A percentile compares a stretch with the other conserved stretches of the same genome.
Evolutionary conservation across 2,797 vertebrate genomes (phyloP).

Genomic region (Ammospiza maritima): DNA sequence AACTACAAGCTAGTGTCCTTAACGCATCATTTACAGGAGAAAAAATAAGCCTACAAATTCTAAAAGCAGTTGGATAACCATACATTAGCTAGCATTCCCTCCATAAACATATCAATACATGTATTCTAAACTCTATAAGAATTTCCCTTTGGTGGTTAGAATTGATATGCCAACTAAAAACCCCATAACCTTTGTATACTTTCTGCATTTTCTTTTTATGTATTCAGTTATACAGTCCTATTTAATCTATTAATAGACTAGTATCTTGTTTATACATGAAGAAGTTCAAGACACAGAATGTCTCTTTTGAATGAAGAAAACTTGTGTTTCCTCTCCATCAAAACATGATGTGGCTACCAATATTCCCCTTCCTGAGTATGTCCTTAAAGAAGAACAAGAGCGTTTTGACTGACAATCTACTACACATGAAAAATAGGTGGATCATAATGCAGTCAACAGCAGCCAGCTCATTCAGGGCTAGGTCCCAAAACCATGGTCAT

Average conservation of each 20-base stretch:
- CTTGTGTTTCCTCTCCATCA: neutral
- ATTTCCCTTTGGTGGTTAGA: slow-evolving; percentile 9
- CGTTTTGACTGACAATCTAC: neutral
- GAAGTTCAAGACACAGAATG: neutral
- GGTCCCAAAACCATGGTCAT: neutral
- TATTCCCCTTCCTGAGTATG: neutral
- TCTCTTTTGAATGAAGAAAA: neutral
- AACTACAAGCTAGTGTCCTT: neutral
- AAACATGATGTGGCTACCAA: neutral
- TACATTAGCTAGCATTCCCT: neutral
- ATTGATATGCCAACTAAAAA: neutral
- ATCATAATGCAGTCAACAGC: neutral
- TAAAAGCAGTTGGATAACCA: neutral
- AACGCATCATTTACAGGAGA: neutral
- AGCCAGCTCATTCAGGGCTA: neutral
- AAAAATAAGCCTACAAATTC: neutral
- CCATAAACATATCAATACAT: neutral
- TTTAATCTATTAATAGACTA: neutral
- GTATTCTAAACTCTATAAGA: neutral
- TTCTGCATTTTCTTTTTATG: neutral
- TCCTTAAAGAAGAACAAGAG: neutral
- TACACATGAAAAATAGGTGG: neutral
- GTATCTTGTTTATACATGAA: neutral
- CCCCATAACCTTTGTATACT: neutral
- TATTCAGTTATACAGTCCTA: neutral